Evolutionary conservation across 2,113 vertebrate species (phyloP).

Genomic region (Mirza zaza): DNA sequence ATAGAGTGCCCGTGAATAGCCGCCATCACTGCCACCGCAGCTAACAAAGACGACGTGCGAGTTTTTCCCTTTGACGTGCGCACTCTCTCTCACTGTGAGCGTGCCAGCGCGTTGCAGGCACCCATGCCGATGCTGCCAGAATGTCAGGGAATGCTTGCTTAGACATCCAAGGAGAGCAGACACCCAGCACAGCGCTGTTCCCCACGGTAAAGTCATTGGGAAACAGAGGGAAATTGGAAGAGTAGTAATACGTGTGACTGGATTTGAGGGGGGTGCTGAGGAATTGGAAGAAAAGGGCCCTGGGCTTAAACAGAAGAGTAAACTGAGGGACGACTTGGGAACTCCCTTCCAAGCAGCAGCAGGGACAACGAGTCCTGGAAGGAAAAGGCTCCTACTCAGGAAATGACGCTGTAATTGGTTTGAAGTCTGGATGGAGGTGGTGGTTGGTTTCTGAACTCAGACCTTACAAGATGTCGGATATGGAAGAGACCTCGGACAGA

Average conservation of each 20-base stretch:
- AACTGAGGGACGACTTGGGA: neutral
- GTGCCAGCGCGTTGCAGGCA: accelerated
- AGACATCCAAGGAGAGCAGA: neutral
- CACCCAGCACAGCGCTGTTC: neutral
- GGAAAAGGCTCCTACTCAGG: neutral
- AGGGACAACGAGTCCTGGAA: no score
- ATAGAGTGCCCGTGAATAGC: neutral
- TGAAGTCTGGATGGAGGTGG: neutral
- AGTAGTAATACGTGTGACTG: no score
- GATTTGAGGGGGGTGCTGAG: no score
- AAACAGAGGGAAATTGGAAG: neutral
- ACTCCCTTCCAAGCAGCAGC: neutral
- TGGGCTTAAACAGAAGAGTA: neutral
- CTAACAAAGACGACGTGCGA: neutral
- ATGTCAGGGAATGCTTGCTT: neutral
- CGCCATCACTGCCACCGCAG: no score
- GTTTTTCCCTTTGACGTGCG: neutral
- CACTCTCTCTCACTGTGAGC: accelerated
- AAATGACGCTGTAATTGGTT: neutral
- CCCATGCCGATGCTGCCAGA: accelerated
- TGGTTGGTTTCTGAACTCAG: neutral
- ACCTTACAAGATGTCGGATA: neutral
- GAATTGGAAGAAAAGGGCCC: neutral
- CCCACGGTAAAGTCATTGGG: accelerated
- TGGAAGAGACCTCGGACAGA: neutral